Percentiles rank a stretch among this genome's conserved stretches.
phyloP scores from a whole-genome alignment of 2,888 invertebrate genomes.

The Achlya flavicornis region DNA sequence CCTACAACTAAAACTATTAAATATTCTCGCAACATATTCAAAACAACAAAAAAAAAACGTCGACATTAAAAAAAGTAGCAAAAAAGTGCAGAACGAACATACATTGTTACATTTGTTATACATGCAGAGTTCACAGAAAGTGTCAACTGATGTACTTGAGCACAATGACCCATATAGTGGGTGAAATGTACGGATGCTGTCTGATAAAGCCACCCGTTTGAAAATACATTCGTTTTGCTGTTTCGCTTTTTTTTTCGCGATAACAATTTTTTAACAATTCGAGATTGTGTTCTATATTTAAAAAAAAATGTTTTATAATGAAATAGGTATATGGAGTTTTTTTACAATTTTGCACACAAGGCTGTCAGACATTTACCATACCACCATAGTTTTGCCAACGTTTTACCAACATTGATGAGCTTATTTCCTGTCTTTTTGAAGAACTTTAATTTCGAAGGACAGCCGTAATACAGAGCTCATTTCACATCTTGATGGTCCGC shows the following conservation, averaged over 20 bases:
- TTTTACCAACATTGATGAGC: too few relatives aligned
- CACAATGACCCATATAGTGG: constrained; percentile 30
- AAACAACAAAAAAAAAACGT: not conserved
- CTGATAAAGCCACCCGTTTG: not conserved
- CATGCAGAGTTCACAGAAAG: constrained; percentile 19
- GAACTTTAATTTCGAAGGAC: too few relatives aligned
- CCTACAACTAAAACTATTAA: too few relatives aligned
- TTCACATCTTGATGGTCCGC: too few relatives aligned
- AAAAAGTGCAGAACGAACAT: not conserved
- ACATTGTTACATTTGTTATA: not conserved
- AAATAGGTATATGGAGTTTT: too few relatives aligned
- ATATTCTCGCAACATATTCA: too few relatives aligned
- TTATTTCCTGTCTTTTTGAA: too few relatives aligned
- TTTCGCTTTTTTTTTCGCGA: not conserved
- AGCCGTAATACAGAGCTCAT: too few relatives aligned
- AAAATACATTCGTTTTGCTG: not conserved
- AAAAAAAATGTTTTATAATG: not conserved
- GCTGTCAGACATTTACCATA: too few relatives aligned
- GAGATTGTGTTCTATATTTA: not conserved
- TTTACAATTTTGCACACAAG: too few relatives aligned
- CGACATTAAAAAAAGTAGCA: not conserved
- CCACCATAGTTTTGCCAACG: too few relatives aligned
- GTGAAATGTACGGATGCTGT: constrained; percentile 27
- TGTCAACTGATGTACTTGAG: constrained; percentile 18
- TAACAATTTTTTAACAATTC: not conserved